Percentiles rank a stretch among this genome's conserved stretches.
Evolutionary conservation across 2,888 invertebrate genomes (phyloP).

Genomic region (Lepidochitona cinerea): DNA sequence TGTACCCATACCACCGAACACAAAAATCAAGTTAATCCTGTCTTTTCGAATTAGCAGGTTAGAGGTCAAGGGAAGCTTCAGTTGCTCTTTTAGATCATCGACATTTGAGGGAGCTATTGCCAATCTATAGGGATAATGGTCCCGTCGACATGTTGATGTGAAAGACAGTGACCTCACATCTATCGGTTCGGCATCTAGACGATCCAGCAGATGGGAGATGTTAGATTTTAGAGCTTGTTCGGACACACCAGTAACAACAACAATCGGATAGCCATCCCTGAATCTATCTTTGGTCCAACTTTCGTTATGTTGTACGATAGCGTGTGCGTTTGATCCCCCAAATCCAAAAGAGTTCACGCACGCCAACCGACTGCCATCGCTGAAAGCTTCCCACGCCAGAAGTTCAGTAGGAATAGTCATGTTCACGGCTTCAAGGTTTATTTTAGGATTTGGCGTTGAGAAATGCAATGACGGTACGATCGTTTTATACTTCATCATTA

Average conservation of each 20-base stretch:
- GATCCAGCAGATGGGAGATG: not conserved
- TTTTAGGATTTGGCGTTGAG: constrained; percentile 39
- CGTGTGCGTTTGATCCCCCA: constrained; percentile 59
- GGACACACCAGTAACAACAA: constrained; percentile 27
- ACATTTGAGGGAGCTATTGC: constrained; percentile 16
- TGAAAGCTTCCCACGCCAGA: constrained; percentile 18
- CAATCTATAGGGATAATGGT: constrained; percentile 27
- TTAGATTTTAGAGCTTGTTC: constrained; percentile 8
- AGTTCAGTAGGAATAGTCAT: constrained; percentile 34
- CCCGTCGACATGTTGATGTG: constrained; percentile 34
- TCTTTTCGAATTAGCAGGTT: not conserved
- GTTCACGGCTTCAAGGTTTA: constrained; percentile 36
- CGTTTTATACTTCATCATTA: constrained; percentile 51
- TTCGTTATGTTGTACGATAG: constrained; percentile 29
- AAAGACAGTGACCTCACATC: constrained; percentile 21
- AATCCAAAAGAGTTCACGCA: constrained; percentile 56
- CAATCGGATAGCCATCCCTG: not conserved
- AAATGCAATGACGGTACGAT: constrained; percentile 47
- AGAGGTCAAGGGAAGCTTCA: not conserved
- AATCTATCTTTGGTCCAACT: not conserved
- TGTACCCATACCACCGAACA: constrained; percentile 58
- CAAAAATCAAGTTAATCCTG: constrained; percentile 35
- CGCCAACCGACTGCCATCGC: constrained; percentile 24
- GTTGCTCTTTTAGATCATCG: constrained; percentile 12
- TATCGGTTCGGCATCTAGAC: not conserved